Evolutionary conservation across 2,113 vertebrate species (phyloP), one percentile per base, ranked within the genome.

Genomic region (Pygoscelis adeliae): DNA sequence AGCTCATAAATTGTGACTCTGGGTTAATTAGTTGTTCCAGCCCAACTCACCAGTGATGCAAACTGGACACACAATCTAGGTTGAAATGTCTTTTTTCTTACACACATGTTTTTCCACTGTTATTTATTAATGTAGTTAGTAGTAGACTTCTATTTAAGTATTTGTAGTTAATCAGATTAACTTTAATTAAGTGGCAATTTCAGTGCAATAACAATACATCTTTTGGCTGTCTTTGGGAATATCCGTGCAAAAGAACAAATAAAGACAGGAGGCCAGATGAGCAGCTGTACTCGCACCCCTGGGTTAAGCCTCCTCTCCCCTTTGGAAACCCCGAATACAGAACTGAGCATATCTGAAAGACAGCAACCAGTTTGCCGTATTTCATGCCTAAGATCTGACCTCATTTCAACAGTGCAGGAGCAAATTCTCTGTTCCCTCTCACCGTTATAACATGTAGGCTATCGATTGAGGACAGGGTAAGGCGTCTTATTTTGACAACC

Each of bases 401-500:
- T 6, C n/a, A 2, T 22, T 34, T 49, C 83, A 70, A 2, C 11
- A 17, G 6, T 0, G 11, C 46, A 66, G 40, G 13, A 42, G 6
- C 9, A n/a, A 23, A 10, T 14, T 13, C 83, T 27, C 22, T n/a
- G 17, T 27, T 2, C 26, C 84, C 55, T 25, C 47, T 22, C 52
- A 2, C 29, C 66, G 4, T 10, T 13, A 0, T 1, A 17, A 11
- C 23, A 9, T 1, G 0, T 0, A 5, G 10, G 19, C 11, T 36
- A 15, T 3, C 0, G 7, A 1, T 0, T 6, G 21, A 61, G 47
- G 11, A 4, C 0, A 0, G 17, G 30, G 1, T 9, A 4, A 40
- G 49, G 4, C 7, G 2, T 2, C 32, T 61, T 9, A 5, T 14
- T 66, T 10, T 25, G 46, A 11, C 26, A 18, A 2, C 23, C 47